Evolutionary conservation across 2,113 vertebrate genomes (phyloP), one percentile per base, ranked within the genome.

Genomic region (Anser cygnoides): DNA sequence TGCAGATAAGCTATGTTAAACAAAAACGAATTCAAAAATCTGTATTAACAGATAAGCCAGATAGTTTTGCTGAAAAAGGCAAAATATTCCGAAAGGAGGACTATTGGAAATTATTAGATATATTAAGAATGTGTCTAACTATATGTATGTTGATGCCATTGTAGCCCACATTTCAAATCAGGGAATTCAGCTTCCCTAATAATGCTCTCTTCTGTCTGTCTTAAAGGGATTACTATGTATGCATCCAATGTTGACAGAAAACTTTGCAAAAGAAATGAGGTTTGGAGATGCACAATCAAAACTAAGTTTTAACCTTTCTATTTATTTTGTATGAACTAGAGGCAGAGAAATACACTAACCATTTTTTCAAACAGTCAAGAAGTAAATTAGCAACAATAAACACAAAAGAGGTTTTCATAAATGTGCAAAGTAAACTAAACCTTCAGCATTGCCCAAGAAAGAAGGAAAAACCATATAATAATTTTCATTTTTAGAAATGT

Each of bases 261-360:
- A 55, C 28, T 72, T 18, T 29, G 31, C 71, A 57, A 16, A 75
- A 83, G 19, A 76, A 54, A 1, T 20, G 26, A 18, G 10, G 43
- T 79, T 68, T 91, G 15, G 41, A 87, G 5, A 73, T 5, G 25
- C 8, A 77, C 17, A n/a, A 15, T 2, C 16, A 76, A 87, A 84
- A 82, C 4, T 8, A 62, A 72, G 28, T 84, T 35, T 44, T 66
- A 89, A 72, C 8, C 9, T 67, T 33, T n/a, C 26, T 10, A 70
- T 37, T 57, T 33, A 65, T 66, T 87, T n/a, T 37, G 9, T n/a
- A 67, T 0, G 0, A 83, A 79, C 18, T 0, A 4, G 21, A 39
- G 68, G 41, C 37, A 77, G 15, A 77, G 0, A 2, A 82, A 78
- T 43, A 74, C 23, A 31, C 13, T 61, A 37, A 6, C 26, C 8